These are phyloP conservation scores for Galerucella calmariensis DNA, from an alignment of 2,888 invertebrate genomes.

Conservation along the genomic window DNA sequence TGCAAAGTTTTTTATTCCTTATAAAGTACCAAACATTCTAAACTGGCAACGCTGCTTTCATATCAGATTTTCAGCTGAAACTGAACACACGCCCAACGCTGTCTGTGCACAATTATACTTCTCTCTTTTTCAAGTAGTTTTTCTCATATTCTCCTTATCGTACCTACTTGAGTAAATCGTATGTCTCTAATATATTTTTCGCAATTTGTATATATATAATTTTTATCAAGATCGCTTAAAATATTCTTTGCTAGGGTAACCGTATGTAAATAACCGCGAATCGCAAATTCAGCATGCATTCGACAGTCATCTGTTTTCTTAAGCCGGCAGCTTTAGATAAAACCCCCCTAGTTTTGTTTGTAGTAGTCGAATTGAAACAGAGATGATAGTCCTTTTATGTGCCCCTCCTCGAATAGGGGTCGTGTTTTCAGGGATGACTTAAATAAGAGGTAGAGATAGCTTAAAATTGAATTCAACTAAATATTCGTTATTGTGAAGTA, in stretches of 20 bases:
- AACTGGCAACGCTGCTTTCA: no score
- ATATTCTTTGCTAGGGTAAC: constrained; percentile 1
- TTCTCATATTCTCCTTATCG: no score
- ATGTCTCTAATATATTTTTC: no score
- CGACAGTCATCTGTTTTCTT: constrained; percentile 62
- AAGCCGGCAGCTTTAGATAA: constrained; percentile 59
- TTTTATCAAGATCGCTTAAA: no score
- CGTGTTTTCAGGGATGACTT: background rate
- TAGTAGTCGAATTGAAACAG: constrained; percentile 61
- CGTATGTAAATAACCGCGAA: constrained; percentile 31
- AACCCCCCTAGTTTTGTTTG: constrained; percentile 59
- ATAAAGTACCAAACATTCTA: no score
- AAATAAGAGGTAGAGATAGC: background rate
- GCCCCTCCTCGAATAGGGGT: constrained; percentile 10
- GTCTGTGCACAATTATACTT: no score
- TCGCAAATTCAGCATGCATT: constrained; percentile 55
- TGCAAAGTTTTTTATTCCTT: no score
- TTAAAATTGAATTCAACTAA: background rate
- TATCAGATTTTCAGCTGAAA: no score
- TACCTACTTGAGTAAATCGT: no score
- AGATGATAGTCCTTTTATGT: constrained; percentile 32
- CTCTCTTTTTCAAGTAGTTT: no score
- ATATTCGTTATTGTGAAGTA: background rate
- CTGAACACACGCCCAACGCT: no score
- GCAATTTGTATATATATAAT: no score